These are phyloP conservation scores for Sakesphorus luctuosus DNA, from an alignment of 2,113 vertebrate species.

Conservation along the genomic window DNA sequence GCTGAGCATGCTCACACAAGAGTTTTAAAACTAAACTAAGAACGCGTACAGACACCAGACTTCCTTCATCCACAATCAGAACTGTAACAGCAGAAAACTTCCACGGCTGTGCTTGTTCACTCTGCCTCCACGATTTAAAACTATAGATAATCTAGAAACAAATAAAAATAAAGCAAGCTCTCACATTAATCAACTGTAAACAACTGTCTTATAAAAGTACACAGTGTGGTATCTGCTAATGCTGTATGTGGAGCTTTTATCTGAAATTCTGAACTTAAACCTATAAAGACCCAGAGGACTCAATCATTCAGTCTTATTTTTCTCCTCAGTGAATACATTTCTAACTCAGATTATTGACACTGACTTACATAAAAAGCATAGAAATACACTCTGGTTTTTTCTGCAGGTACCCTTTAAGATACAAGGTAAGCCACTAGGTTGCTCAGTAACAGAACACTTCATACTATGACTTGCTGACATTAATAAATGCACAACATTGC, in stretches of 20 bases:
- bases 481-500: neutral
- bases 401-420: neutral
- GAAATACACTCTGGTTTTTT: neutral
- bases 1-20: conserved; percentile 72
- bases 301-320: neutral
- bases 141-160: conserved; percentile 76
- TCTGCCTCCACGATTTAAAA: conserved; percentile 68
- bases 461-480: neutral
- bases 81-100: conserved; percentile 80
- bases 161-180: conserved; percentile 8
- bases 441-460: neutral
- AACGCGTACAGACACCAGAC: conserved; percentile 80
- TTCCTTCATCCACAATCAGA: conserved; percentile 88
- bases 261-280: neutral
- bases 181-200: neutral
- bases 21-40: conserved; percentile 79
- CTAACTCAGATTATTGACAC: neutral
- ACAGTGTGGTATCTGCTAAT: neutral
- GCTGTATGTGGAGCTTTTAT: neutral
- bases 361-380: neutral
- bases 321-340: neutral
- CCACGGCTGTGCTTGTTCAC: conserved; percentile 37
- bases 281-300: neutral
- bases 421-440: neutral
- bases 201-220: neutral